Base-by-base conservation (phyloP, 2,888 invertebrate genomes). In the Odontocolon sp. region DNA sequence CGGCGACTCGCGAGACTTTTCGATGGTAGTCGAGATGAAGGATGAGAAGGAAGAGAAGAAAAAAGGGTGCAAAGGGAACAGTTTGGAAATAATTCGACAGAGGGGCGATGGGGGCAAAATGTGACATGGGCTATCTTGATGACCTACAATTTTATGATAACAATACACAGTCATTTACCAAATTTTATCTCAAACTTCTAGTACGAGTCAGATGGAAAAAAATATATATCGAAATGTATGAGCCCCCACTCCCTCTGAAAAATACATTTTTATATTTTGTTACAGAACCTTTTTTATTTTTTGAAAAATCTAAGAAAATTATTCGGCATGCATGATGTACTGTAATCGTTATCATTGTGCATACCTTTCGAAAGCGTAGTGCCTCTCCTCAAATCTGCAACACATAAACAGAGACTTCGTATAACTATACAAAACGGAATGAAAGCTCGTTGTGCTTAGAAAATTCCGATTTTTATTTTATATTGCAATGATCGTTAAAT, bases 361-460 rank as follows among this genome's bases (percentile, higher is more conserved):
- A 78, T 90, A 90, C 90, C 90, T 90, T 87, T 90, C 90, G 83
- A 89, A 90, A 86, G 89, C 89, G 88, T 89, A 90, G 89, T 90
- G 90, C 85, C 90, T 88, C 87, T 90, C 90, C 85, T 90, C 90
- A 87, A 86, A 90, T 90, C 90, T 90, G 90, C 81, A 90, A 90
- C 90, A 90, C 86, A 86, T 82, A 86, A 86, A 86, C 64, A 77
- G 64, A 73, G 77, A 47, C 64, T 66, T 77, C 64, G 72, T 73
- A 61, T 68, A 73, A 77, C 69, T 69, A 69, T 69, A 70, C 50
- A 73, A 63, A 56, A 67, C 47, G 38, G 38, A 45, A 68, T 47
- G 18, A 70, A 26, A 61, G 45, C 16, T 59, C 42, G 57, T 11
- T 50, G 33, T 57, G 63, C 26, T 56, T 63, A 1, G n/a, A 76